Evolutionary conservation across 2,113 vertebrate genomes (phyloP), one percentile per base, ranked within the genome.

Genomic region (Poecile atricapillus): DNA sequence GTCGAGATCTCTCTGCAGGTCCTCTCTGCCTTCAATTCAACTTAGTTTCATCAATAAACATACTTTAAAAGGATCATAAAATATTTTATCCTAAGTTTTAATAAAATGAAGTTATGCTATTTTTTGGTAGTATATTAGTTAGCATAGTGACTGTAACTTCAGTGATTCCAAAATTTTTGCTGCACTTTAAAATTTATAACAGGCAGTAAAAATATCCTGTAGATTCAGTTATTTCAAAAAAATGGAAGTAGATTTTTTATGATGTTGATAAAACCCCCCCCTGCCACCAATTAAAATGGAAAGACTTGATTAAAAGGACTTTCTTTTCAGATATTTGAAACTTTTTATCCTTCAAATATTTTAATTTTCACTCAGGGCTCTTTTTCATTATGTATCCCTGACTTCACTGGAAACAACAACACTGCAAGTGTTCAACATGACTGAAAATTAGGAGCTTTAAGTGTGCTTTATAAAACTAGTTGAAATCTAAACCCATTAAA

Each of bases 241-340:
- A 74, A 35, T 35, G 2, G 31, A 49, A 35, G 23, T 50, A 74
- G 10, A 43, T 24, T 44, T 31, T 73, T 67, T 25, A 24, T n/a
- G 1, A 46, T 47, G 50, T 62, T 58, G 9, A 41, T 79, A 43
- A 39, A 10, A 14, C 9, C 5, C 4, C 2, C 2, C 2, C 4
- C 0, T 0, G 0, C 5, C 3, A 2, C 1, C 6, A 47, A 4
- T 5, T 56, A 17, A 30, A 81, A 31, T 58, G 33, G 20, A 53
- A 84, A 69, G 21, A 37, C 16, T 56, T 64, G 27, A 43, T 63
- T 71, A 58, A 63, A 69, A 49, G 2, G 12, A 55, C 10, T 60
- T 77, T 10, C 64, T 3, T 62, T 91, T 56, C 41, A 35, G 19
- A 33, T 27, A 4, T 87, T 65, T 49, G 37, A 37, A 62, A 37